Evolutionary conservation across 1,140 invertebrate species (phyloP), one percentile per base, ranked within the genome.

Genomic region (Megalonaias nervosa): DNA sequence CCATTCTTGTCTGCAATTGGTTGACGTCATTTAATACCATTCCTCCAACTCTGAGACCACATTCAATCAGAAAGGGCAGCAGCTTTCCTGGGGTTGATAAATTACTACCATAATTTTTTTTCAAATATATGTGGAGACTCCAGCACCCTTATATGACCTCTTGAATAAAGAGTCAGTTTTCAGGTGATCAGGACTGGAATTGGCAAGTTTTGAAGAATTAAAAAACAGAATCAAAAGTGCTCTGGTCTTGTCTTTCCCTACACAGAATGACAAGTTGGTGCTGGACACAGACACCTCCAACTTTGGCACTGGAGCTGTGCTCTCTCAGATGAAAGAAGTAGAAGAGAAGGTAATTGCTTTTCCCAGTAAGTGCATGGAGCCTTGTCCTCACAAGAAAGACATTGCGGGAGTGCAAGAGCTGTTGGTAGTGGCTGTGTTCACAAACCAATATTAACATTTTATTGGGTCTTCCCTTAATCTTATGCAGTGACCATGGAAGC

Each of bases 401-500:
- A 65, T 60, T 58, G 71, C 59, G 5, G 73, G 70, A 19, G 0
- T 21, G 1, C 62, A 77, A 31, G 79, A 80, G 19, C 38, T 67
- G 21, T 21, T 77, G 38, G 68, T 73, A 19, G 68, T 80, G 11
- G 58, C 75, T 5, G 71, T 55, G n/a, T 80, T 80, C 58, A 72
- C 74, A 14, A 59, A 67, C 16, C 71, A 79, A 21, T 79, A 48
- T 62, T 2, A 69, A 38, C 67, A 77, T 61, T 80, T 26, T 80
- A 14, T 57, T 70, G 0, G 73, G 72, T 6, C 64, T 38, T 17
- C 62, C 59, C 0, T 77, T 80, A 5, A 64, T 26, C 17, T 26
- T 80, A 11, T n/a, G 69, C 19, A 80, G 74, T 14, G 79, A 81
- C 21, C 74, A 81, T 58, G 65, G 56, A 15, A 68, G 58, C 17